phyloP scores from a whole-genome alignment of 2,797 vertebrate genomes.

The Cryptoblepharus egeriae region DNA sequence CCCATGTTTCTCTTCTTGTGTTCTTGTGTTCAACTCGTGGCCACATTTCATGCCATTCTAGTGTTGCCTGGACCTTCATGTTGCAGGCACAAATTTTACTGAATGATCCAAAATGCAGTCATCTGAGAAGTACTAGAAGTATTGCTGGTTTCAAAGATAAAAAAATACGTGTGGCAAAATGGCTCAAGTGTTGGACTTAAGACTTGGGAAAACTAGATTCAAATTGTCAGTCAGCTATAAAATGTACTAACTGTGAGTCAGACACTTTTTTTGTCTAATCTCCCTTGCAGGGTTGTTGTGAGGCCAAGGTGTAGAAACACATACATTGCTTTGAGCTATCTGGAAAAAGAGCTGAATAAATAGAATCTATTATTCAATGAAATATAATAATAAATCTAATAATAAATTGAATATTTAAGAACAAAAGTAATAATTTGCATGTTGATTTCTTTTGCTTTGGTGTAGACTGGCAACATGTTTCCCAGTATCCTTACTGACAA shows the following conservation, averaged over 20 bases:
- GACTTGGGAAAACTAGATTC: not conserved
- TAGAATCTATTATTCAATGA: no score
- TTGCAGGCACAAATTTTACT: not conserved
- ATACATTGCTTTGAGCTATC: not conserved
- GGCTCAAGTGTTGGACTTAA: not conserved
- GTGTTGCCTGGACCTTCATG: not conserved
- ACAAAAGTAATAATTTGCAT: not conserved
- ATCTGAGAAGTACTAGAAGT: not conserved
- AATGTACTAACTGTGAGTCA: not conserved
- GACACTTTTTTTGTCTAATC: not conserved
- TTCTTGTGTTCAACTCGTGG: no score
- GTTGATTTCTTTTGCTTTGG: constrained; percentile 3
- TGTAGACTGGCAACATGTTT: constrained; percentile 3
- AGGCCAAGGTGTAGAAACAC: no score
- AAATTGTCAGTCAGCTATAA: not conserved
- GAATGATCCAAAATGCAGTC: not conserved
- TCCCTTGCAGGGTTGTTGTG: not conserved
- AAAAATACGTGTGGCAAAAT: not conserved
- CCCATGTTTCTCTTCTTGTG: no score
- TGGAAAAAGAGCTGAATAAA: not conserved
- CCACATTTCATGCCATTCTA: not conserved
- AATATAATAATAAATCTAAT: not conserved
- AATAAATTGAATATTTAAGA: not conserved
- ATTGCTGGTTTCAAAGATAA: not conserved
- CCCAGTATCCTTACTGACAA: not conserved